Percentiles rank a stretch among this genome's conserved stretches.
Conservation (phyloP, 2,113 vertebrate species). For the Orcinus orca region DNA sequence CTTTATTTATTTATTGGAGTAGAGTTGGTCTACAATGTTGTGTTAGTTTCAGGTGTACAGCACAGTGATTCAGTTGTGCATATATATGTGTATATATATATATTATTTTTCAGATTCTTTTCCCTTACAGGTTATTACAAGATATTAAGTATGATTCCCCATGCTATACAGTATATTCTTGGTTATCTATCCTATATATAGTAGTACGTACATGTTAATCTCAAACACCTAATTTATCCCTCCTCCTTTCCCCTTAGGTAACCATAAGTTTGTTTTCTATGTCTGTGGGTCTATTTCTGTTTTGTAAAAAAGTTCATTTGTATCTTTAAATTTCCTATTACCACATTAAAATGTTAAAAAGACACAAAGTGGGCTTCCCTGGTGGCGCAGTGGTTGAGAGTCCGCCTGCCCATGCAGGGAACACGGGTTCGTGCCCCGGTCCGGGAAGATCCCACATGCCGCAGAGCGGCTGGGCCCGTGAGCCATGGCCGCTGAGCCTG, state of each 20-base stretch:
- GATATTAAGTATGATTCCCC: neutral
- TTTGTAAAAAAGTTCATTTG: too few species aligned
- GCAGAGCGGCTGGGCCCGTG: too few species aligned
- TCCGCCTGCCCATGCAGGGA: fast-evolving
- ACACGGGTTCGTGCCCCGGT: too few species aligned
- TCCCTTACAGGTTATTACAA: neutral
- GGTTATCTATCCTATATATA: neutral
- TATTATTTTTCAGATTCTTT: neutral
- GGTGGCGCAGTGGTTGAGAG: too few species aligned
- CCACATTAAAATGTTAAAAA: neutral
- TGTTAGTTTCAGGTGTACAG: neutral
- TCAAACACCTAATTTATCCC: neutral
- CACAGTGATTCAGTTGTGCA: neutral
- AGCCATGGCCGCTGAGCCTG: too few species aligned
- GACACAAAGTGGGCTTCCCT: too few species aligned
- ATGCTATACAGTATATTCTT: neutral
- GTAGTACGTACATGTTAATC: neutral
- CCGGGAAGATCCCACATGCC: too few species aligned
- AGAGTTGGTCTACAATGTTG: neutral
- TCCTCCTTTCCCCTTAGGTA: neutral
- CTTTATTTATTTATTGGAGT: neutral
- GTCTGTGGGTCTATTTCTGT: too few species aligned
- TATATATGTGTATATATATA: neutral
- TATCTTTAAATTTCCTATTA: neutral
- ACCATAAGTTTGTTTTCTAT: too few species aligned